A percentile compares a stretch with the other conserved stretches of the same genome.
Conservation (phyloP, 2,113 vertebrate species). For the Orientallactaga bullata region DNA sequence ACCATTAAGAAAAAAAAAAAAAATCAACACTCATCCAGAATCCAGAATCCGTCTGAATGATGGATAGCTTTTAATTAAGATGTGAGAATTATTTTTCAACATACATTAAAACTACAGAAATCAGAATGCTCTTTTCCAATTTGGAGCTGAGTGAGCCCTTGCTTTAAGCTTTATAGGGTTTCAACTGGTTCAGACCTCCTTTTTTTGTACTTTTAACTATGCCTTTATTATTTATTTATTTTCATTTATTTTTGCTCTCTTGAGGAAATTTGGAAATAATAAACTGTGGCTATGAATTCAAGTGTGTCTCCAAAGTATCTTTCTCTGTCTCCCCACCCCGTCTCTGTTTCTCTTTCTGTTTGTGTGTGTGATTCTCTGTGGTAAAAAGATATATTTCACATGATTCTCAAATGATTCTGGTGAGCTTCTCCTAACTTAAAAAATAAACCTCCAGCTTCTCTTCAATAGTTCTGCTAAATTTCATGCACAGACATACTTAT, state of each 20-base stretch:
- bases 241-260: not conserved
- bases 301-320: not conserved
- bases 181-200: not conserved
- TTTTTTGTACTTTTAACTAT: not conserved
- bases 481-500: not conserved
- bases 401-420: not conserved
- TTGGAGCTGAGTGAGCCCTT: not conserved
- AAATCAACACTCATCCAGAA: constrained; percentile 56
- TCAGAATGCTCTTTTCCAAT: constrained; percentile 5
- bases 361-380: fast-evolving
- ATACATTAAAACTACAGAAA: constrained; percentile 19
- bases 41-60: no score
- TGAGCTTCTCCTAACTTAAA: not conserved
- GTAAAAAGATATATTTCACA: not conserved
- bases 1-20: constrained; percentile 68
- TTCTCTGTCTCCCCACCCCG: fast-evolving
- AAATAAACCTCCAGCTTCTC: not conserved
- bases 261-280: not conserved
- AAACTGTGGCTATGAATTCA: not conserved
- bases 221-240: not conserved
- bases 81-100: constrained; percentile 52
- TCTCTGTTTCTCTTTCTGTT: no score
- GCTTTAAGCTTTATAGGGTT: not conserved
- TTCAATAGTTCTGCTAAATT: constrained; percentile 22
- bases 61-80: constrained; percentile 68